Evolutionary conservation across 2,888 invertebrate species (phyloP), one percentile per base, ranked within the genome.

Genomic region (Leptothorax acervorum): DNA sequence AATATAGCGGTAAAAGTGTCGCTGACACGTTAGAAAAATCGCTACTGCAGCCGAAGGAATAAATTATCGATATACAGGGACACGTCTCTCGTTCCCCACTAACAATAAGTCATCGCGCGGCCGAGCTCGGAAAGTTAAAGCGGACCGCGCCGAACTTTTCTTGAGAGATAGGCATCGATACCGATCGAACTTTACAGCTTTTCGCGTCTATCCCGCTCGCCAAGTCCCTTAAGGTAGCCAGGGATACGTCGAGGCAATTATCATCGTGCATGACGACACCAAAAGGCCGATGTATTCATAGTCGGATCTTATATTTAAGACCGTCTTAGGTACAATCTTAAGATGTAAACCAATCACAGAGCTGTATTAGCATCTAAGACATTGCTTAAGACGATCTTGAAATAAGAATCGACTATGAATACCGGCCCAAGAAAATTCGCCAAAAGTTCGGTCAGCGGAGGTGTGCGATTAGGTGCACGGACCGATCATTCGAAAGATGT

Each of bases 1-100:
- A 60, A 28, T 55, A 48, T 42, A 66, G 51, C 66, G 83, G 82
- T 82, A 87, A 88, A 88, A 79, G 87, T 87, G 87, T 82, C 74
- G 88, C 85, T 84, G 87, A 88, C 85, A 88, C 85, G 89, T 71
- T 85, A 57, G 87, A 89, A 84, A 88, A 88, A 87, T 88, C 83
- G 70, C 88, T 89, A 79, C 75, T 85, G 87, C 83, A 79, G 51
- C 83, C 66, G 66, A 42, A 60, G 63, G 87, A 87, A 89, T 88
- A 89, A 88, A 88, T 88, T 88, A 88, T 88, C 79, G 82, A 87
- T 89, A 53, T 78, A 82, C 53, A 66, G 15, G 70, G 51, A 55
- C 75, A 18, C n/a, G 45, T 53, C 39, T 18, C 23, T 28, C 28
- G n/a, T 35, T 9, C 63, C 53, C 53, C 68, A 35, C 86, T 35